These are phyloP conservation scores for Rhegmatorhina hoffmannsi DNA, from an alignment of 2,113 vertebrate genomes.

Conservation along the genomic window DNA sequence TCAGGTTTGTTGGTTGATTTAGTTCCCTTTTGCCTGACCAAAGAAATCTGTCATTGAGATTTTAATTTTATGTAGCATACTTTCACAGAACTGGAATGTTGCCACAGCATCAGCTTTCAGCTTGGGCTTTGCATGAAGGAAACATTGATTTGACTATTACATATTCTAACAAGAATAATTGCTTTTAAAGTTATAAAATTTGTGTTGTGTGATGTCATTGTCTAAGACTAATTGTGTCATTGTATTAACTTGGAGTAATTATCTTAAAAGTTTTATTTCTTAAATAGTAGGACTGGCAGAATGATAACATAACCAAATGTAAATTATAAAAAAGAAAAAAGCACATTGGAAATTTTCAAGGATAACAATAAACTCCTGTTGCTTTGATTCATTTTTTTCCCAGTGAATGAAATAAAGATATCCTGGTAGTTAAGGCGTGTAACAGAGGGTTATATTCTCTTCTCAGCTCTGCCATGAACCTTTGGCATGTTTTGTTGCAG, in stretches of 20 bases:
- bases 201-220: not conserved
- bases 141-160: not conserved
- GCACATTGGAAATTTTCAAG: not conserved
- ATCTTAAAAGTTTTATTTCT: not conserved
- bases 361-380: not conserved
- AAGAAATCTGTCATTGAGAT: not conserved
- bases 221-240: not conserved
- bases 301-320: not conserved
- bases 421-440: not conserved
- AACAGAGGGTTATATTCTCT: not conserved
- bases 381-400: not conserved
- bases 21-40: not conserved
- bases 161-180: not conserved
- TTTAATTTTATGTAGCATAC: not conserved
- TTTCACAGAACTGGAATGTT: not conserved
- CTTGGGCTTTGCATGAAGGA: not conserved
- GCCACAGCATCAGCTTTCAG: not conserved
- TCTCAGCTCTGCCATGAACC: not conserved
- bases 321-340: not conserved
- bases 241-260: not conserved
- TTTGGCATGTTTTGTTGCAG: conserved; percentile 14
- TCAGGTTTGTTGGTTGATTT: not conserved
- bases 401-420: not conserved
- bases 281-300: not conserved
- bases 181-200: not conserved